Evolutionary conservation across 2,113 vertebrate species (phyloP), one percentile per base, ranked within the genome.

Genomic region (Apteryx mantelli): DNA sequence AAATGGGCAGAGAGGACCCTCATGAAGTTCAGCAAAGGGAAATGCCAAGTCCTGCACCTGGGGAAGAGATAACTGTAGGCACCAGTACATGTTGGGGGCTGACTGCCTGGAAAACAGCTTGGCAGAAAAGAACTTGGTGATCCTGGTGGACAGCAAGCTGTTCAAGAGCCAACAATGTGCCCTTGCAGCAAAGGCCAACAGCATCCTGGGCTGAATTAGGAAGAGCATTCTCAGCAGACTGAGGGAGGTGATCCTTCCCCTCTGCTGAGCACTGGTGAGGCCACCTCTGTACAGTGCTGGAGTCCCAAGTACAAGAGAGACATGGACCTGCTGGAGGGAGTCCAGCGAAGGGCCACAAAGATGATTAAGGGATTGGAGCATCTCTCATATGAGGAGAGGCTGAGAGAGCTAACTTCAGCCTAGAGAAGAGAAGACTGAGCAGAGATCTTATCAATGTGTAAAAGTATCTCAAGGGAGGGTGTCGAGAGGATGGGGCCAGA

Each of bases 61-160:
- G 21, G 2, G 7, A 73, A 38, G 30, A 30, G 86, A n/a, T 44
- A 22, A 13, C 8, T 14, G 36, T 16, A 5, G 66, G 28, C 24
- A 50, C 1, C 40, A 34, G 5, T 15, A 11, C n/a, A 42, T 24
- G 3, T 0, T 1, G 19, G 11, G 21, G 7, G 0, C 25, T 21
- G 5, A 0, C 19, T 25, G 5, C 25, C 14, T 76, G 58, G 26
- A 69, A 88, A 44, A 10, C 82, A 82, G 44, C 44, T 85, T 74
- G 77, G 60, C 15, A 32, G 60, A 38, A 53, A 53, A 69, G 36
- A 30, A 26, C 48, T 10, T 28, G 12, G 5, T n/a, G 30, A 36
- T 58, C 24, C 40, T 4, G 4, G 7, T 3, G 0, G 56, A 26
- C 63, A 63, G 21, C 32, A 66, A 80, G n/a, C 22, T 82, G 61